Base-by-base conservation (phyloP, 2,888 invertebrate species). In the Cotesia congregata region DNA sequence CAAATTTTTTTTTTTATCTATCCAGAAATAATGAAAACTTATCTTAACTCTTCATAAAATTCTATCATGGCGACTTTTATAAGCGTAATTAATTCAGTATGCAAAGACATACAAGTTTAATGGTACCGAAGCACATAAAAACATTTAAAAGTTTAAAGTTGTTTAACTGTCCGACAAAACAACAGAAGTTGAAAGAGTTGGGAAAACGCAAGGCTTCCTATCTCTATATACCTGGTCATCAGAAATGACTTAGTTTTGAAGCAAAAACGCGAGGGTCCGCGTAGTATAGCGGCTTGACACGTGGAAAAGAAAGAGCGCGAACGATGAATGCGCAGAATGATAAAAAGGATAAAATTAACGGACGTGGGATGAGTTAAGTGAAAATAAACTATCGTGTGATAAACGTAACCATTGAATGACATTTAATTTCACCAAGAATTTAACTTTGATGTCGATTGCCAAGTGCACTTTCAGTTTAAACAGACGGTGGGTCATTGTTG, bases 351-450 rank as follows among this genome's bases (percentile, higher is more conserved):
- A 50, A 50, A 50, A 4, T 50, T 50, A 2, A 50, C 77, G 80
- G 80, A 80, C 30, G 30, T 30, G 30, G 81, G 81, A 82, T 81
- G 62, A 62, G 6, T 15, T 15, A 17, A 20, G 62, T 17, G 6
- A 17, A 62, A 62, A 20, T 62, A 17, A 62, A 17, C 20, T 62
- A 17, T 12, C n/a, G 80, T 79, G 84, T 85, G 84, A 85, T 85
- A 84, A 85, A 85, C 83, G 82, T 84, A 82, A 83, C 82, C 83
- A 79, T 81, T 86, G 85, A 87, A 86, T 85, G 86, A 84, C 86
- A 84, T 86, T 86, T 85, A 86, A 86, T 86, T 86, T 83, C 83
- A 81, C 17, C 82, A 83, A 86, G 85, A 84, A 85, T 86, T 85
- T 79, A 80, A 82, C 84, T 86, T 83, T 83, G 83, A 83, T 77